A percentile compares a stretch with the other conserved stretches of the same genome.
These are phyloP conservation scores for Ernsta delagoae DNA, from an alignment of 2,888 invertebrate genomes.

Conservation along the genomic window DNA sequence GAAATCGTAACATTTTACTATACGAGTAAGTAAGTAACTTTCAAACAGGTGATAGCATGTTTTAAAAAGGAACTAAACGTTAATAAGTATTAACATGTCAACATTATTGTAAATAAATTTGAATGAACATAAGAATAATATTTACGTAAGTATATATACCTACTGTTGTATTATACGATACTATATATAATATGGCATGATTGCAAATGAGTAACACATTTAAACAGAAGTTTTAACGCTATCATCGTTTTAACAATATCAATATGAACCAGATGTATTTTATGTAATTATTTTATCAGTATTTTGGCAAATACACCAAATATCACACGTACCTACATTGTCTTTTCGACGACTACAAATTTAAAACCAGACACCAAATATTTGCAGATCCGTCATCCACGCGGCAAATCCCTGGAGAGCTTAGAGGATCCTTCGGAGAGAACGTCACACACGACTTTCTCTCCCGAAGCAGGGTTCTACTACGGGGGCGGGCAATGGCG, in stretches of 20 bases:
- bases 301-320: slow-evolving; percentile 5
- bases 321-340: not conserved
- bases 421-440: slow-evolving; percentile 91
- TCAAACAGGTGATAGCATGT: slow-evolving; percentile 26
- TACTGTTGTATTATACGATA: too few relatives aligned
- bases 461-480: slow-evolving; percentile 84
- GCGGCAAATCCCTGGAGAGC: slow-evolving; percentile 94
- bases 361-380: not conserved
- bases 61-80: slow-evolving; percentile 1
- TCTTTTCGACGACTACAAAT: not conserved
- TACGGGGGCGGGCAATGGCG: slow-evolving; percentile 88
- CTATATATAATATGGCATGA: too few relatives aligned
- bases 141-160: too few relatives aligned
- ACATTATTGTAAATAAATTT: too few relatives aligned
- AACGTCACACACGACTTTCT: slow-evolving; percentile 85
- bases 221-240: slow-evolving; percentile 24
- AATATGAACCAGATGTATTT: slow-evolving; percentile 16
- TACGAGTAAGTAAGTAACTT: not conserved
- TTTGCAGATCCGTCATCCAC: slow-evolving; percentile 90
- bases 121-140: too few relatives aligned
- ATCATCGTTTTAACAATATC: slow-evolving; percentile 27
- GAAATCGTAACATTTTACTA: slow-evolving; percentile 43
- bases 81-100: not conserved
- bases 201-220: slow-evolving; percentile 30
- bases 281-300: slow-evolving; percentile 4